phyloP scores from a whole-genome alignment of 2,888 invertebrate genomes.

The Muschampia plurimacula region DNA sequence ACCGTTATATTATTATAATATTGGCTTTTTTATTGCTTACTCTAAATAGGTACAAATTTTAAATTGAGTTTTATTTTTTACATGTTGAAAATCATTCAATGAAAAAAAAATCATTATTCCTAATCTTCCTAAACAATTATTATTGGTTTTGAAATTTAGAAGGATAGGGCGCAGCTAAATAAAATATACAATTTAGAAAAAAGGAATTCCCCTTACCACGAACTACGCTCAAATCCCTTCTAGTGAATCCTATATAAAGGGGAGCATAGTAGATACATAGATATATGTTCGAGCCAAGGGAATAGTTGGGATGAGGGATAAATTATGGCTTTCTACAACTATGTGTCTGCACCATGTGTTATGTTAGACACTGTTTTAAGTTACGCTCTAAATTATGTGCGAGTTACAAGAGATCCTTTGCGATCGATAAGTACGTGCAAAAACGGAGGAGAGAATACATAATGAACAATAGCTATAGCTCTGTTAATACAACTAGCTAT shows the following conservation, averaged over 20 bases:
- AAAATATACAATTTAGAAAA: background rate
- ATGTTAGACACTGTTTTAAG: constrained; percentile 76
- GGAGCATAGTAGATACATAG: constrained; percentile 66
- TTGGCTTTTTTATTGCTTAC: too few relatives aligned
- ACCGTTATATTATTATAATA: too few relatives aligned
- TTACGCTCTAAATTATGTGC: constrained; percentile 63
- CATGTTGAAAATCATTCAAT: too few relatives aligned
- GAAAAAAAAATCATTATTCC: too few relatives aligned
- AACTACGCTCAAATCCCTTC: constrained; percentile 50
- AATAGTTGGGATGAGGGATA: constrained; percentile 83
- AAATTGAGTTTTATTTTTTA: too few relatives aligned
- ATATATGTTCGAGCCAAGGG: constrained; percentile 76
- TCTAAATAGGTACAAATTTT: too few relatives aligned
- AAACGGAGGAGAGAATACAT: constrained; percentile 14
- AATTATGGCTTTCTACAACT: constrained; percentile 83
- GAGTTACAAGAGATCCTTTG: constrained; percentile 35
- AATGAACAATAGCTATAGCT: background rate
- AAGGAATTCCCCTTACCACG: background rate
- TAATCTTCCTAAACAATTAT: too few relatives aligned
- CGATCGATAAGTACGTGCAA: constrained; percentile 36
- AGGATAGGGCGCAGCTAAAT: background rate
- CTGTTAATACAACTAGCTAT: background rate
- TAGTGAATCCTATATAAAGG: constrained; percentile 51
- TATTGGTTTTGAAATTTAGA: too few relatives aligned
- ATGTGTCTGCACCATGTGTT: constrained; percentile 82